phyloP scores from a whole-genome alignment of 2,113 vertebrate species.

The Echinops telfairi region DNA sequence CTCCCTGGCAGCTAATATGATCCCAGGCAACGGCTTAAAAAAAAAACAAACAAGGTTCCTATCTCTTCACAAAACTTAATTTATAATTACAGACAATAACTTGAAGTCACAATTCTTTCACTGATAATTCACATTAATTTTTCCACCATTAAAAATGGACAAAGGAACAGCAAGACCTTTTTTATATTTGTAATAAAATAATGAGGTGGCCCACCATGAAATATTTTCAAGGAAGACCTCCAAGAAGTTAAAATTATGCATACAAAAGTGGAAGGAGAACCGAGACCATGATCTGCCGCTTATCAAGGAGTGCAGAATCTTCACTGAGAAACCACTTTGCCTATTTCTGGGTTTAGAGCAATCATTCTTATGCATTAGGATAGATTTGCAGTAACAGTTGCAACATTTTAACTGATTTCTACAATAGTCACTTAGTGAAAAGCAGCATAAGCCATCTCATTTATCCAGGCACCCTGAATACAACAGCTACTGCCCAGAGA shows the following conservation, averaged over 20 bases:
- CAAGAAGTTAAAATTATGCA: neutral
- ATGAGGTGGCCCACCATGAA: neutral
- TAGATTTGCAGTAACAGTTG: neutral
- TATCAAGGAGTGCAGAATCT: conserved; percentile 28
- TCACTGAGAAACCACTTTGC: conserved; percentile 51
- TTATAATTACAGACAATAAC: conserved; percentile 31
- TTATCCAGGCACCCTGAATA: neutral
- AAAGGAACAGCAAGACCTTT: neutral
- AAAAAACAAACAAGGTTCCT: conserved; percentile 50
- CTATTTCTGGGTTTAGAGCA: neutral
- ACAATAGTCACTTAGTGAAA: neutral
- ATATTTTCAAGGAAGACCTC: conserved; percentile 18
- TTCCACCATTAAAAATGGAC: neutral
- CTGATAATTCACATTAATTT: conserved; percentile 11
- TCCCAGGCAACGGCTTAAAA: conserved; percentile 67
- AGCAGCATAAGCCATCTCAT: neutral
- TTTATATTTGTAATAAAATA: neutral
- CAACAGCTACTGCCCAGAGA: conserved; percentile 19
- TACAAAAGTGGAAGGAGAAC: neutral
- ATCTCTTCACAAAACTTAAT: conserved; percentile 58
- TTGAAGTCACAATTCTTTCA: conserved; percentile 9
- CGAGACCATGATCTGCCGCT: neutral
- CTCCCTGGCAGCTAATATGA: conserved; percentile 79
- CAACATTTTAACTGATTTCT: neutral
- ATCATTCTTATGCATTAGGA: conserved; percentile 4